Conservation (phyloP, 1,140 invertebrate genomes). For the Himalopsyche phryganea region DNA sequence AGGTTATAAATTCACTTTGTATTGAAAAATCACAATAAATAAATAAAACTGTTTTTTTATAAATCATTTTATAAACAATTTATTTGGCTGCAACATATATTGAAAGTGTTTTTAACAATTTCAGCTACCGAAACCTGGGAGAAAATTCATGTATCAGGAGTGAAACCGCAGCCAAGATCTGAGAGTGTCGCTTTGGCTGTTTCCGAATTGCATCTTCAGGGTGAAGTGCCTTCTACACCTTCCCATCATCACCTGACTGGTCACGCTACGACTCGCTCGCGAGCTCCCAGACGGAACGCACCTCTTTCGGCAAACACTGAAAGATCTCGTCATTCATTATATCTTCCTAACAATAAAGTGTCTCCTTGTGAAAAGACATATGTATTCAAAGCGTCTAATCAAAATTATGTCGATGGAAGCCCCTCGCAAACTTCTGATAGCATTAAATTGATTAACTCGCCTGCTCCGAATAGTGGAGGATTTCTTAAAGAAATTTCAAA, state of each 20-base stretch:
- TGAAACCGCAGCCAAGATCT: slow-evolving; percentile 69
- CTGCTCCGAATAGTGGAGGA: slow-evolving; percentile 30
- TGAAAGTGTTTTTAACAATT: slow-evolving; percentile 24
- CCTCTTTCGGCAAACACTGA: slow-evolving; percentile 37
- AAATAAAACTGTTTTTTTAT: no score
- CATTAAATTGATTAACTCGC: slow-evolving; percentile 14
- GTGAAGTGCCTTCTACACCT: slow-evolving; percentile 37
- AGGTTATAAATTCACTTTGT: no score
- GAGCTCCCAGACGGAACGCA: neutral
- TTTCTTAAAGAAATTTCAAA: slow-evolving; percentile 71
- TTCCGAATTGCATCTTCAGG: slow-evolving; percentile 54
- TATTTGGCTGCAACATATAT: no score
- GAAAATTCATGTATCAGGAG: slow-evolving; percentile 62
- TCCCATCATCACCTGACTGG: slow-evolving; percentile 1
- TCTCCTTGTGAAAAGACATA: slow-evolving; percentile 45
- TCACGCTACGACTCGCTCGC: neutral
- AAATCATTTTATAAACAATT: no score
- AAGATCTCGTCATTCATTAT: slow-evolving; percentile 41
- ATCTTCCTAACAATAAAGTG: slow-evolving; percentile 43
- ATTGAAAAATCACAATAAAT: no score
- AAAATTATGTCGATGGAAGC: slow-evolving; percentile 45
- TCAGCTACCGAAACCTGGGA: slow-evolving; percentile 76
- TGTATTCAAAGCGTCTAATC: slow-evolving; percentile 42
- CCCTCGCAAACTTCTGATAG: slow-evolving; percentile 14
- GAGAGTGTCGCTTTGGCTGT: slow-evolving; percentile 60